These are phyloP conservation scores for Clarias macrocephalus DNA, from an alignment of 2,113 vertebrate species.

Conservation along the genomic window DNA sequence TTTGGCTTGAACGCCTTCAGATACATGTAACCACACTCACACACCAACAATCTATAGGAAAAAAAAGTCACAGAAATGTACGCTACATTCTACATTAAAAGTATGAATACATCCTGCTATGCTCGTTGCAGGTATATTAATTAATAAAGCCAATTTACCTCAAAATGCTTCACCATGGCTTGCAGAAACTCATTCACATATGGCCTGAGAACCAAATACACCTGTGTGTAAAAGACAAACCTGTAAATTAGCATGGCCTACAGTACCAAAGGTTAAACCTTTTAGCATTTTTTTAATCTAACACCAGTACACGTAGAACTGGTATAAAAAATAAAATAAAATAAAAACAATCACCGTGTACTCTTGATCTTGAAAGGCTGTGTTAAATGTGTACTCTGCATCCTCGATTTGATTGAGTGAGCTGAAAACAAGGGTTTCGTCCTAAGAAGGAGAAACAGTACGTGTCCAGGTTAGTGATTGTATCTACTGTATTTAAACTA, in stretches of 20 bases:
- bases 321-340: neutral
- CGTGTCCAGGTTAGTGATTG: neutral
- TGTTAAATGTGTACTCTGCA: constrained; percentile 73
- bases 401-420: constrained; percentile 71
- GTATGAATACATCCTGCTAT: neutral
- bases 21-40: no score
- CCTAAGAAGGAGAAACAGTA: constrained; percentile 62
- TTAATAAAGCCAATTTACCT: constrained; percentile 66
- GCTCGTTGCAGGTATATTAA: neutral
- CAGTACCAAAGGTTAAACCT: neutral
- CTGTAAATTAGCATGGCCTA: neutral
- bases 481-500: neutral
- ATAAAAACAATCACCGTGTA: constrained; percentile 72
- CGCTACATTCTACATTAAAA: neutral
- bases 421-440: constrained; percentile 78
- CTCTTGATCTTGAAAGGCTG: constrained; percentile 63
- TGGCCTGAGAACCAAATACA: constrained; percentile 77
- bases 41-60: no score
- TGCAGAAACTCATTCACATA: constrained; percentile 77
- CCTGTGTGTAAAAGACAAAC: constrained; percentile 62
- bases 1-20: no score
- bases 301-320: neutral
- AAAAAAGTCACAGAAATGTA: no score
- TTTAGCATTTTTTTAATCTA: neutral
- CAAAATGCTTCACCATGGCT: constrained; percentile 74